phyloP scores from a whole-genome alignment of 2,797 vertebrate genomes.

The Lacerta agilis region DNA sequence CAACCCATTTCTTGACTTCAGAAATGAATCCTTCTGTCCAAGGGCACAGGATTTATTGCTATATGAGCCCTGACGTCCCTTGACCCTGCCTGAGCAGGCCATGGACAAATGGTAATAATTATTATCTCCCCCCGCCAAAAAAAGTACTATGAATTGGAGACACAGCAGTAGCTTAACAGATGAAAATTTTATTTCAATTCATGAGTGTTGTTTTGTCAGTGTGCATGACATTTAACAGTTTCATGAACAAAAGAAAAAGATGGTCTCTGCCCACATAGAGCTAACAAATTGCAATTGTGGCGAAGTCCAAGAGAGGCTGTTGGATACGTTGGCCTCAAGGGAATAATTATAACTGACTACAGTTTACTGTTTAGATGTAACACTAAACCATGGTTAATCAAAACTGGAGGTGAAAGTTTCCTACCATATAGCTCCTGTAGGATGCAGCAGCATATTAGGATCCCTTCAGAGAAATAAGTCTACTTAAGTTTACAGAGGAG shows the following conservation, averaged over 20 bases:
- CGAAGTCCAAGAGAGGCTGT: background rate
- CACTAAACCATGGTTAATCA: too few species aligned
- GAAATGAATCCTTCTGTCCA: background rate
- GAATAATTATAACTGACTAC: too few species aligned
- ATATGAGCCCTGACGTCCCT: background rate
- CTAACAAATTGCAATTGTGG: background rate
- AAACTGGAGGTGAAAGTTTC: too few species aligned
- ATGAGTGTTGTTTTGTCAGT: background rate
- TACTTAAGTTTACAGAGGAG: too few species aligned
- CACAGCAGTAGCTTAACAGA: background rate
- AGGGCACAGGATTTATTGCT: slow-evolving; percentile 9
- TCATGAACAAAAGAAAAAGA: background rate
- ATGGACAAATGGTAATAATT: background rate
- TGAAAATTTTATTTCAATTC: background rate
- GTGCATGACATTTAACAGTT: background rate
- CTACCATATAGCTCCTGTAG: too few species aligned
- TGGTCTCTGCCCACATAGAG: background rate
- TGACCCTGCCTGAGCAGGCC: too few species aligned
- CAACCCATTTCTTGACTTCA: slow-evolving; percentile 3
- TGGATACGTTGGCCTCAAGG: too few species aligned
- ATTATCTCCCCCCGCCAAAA: background rate
- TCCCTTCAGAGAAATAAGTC: too few species aligned
- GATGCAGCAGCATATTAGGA: too few species aligned
- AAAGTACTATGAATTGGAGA: background rate
- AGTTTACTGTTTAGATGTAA: too few species aligned